These are phyloP conservation scores for Loriculus beryllinus DNA, from an alignment of 2,797 vertebrate genomes.

Conservation along the genomic window DNA sequence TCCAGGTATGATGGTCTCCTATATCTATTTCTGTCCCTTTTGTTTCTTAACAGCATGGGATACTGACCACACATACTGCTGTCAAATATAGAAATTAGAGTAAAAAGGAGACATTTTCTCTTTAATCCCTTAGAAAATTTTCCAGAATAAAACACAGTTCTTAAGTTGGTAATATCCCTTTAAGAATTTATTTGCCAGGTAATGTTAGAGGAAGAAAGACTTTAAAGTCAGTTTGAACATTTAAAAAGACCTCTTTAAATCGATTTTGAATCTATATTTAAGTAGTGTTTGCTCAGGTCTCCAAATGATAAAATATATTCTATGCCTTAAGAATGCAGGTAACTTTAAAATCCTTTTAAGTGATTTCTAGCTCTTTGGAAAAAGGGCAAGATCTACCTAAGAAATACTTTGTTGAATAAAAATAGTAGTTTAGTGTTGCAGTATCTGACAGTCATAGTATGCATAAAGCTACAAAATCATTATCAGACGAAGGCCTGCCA, in stretches of 20 bases:
- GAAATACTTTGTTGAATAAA: neutral
- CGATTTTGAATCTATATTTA: neutral
- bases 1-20: slow-evolving; percentile 30
- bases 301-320: neutral
- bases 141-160: slow-evolving; percentile 13
- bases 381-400: neutral
- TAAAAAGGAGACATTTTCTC: slow-evolving; percentile 17
- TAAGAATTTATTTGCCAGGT: slow-evolving; percentile 58
- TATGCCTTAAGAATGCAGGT: slow-evolving; percentile 17
- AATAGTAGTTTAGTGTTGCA: neutral
- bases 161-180: slow-evolving; percentile 50
- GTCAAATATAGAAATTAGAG: slow-evolving; percentile 57
- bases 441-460: neutral
- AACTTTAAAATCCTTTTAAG: neutral
- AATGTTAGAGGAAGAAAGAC: slow-evolving; percentile 48
- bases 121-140: slow-evolving; percentile 37
- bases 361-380: neutral
- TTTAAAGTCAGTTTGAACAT: slow-evolving; percentile 42
- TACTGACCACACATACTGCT: slow-evolving; percentile 46
- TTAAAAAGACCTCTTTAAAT: slow-evolving; percentile 18
- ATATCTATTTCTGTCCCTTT: slow-evolving; percentile 59
- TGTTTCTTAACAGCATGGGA: slow-evolving; percentile 55
- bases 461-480: neutral
- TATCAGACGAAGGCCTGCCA: slow-evolving; percentile 27
- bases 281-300: neutral